phyloP scores from a whole-genome alignment of 2,113 vertebrate genomes.

The Gymnobelideus leadbeateri region DNA sequence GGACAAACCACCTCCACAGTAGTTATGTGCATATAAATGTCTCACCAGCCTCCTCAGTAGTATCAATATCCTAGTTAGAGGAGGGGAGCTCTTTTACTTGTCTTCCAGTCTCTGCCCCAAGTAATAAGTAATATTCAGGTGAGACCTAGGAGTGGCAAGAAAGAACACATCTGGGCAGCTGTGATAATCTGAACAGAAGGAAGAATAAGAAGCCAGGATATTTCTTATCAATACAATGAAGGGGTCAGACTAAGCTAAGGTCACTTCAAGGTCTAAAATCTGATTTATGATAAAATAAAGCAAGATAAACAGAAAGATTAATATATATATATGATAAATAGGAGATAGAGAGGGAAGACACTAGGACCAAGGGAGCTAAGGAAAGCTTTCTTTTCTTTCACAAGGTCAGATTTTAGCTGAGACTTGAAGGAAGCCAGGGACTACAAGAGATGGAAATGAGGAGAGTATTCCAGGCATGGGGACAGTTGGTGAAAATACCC shows the following conservation, averaged over 20 bases:
- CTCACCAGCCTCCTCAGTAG: neutral
- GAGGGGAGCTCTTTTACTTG: neutral
- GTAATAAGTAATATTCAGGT: neutral
- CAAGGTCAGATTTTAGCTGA: neutral
- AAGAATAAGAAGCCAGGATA: neutral
- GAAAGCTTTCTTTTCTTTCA: neutral
- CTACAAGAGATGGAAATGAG: neutral
- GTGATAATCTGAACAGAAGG: neutral
- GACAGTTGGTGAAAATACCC: neutral
- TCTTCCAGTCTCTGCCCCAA: neutral
- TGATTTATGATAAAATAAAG: too few relatives aligned
- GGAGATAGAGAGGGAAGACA: neutral
- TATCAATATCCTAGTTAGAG: neutral
- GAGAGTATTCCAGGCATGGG: neutral
- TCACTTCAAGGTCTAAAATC: too few relatives aligned
- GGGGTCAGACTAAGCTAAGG: too few relatives aligned
- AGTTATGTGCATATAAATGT: neutral
- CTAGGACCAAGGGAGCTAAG: too few relatives aligned
- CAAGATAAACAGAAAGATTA: too few relatives aligned
- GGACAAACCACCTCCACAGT: neutral
- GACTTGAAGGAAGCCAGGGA: neutral
- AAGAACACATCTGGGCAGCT: neutral
- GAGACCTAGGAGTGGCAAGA: neutral
- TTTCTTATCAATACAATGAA: too few relatives aligned
- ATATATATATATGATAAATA: too few relatives aligned